phyloP scores from a whole-genome alignment of 2,797 vertebrate genomes.

The Sebastes nivosus region DNA sequence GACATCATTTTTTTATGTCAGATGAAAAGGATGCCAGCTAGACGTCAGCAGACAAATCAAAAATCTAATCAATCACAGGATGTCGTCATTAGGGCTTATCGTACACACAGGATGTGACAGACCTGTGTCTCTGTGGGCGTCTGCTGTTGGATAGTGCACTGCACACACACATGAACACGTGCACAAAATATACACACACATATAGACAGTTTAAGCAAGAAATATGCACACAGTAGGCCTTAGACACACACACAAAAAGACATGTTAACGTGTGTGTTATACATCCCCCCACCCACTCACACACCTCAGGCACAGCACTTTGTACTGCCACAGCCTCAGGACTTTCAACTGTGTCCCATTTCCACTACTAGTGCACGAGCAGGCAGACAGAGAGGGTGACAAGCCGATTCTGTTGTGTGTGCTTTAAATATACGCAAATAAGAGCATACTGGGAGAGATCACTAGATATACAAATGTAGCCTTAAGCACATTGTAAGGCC shows the following conservation, averaged over 20 bases:
- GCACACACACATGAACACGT: background rate
- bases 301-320: conserved; percentile 29
- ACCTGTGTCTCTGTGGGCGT: conserved; percentile 30
- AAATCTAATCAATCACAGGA: conserved; percentile 60
- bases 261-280: conserved; percentile 11
- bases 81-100: conserved; percentile 53
- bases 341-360: conserved; percentile 52
- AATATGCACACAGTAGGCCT: background rate
- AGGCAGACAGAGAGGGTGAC: conserved; percentile 35
- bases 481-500: conserved; percentile 28
- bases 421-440: conserved; percentile 35
- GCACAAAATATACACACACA: background rate
- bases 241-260: background rate
- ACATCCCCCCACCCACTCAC: conserved; percentile 8
- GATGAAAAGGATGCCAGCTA: conserved; percentile 53
- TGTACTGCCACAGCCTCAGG: conserved; percentile 10
- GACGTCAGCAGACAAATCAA: conserved; percentile 47
- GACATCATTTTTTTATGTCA: conserved; percentile 9
- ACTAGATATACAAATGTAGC: conserved; percentile 37
- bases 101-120: conserved; percentile 44
- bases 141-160: background rate
- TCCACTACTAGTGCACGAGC: conserved; percentile 34
- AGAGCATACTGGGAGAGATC: conserved; percentile 17
- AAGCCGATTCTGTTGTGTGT: conserved; percentile 23
- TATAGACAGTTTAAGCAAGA: background rate